Percentiles rank a stretch among this genome's conserved stretches.
Conservation (phyloP, 2,113 vertebrate genomes). For the Gracilinanus agilis region DNA sequence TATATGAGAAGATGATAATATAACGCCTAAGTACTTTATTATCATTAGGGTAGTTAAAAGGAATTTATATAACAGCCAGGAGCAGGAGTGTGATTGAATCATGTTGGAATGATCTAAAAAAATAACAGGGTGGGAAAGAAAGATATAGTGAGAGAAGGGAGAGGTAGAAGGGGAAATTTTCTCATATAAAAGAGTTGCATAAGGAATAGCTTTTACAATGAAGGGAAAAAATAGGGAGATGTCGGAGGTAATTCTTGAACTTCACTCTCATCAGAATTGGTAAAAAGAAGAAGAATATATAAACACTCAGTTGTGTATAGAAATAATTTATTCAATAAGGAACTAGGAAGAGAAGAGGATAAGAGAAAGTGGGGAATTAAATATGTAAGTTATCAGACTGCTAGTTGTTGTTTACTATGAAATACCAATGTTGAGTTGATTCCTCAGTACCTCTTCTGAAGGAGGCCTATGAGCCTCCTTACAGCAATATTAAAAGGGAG, state of each 20-base stretch:
- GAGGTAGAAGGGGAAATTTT: neutral
- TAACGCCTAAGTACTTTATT: neutral
- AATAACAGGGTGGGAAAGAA: neutral
- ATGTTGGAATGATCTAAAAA: neutral
- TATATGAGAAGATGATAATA: neutral
- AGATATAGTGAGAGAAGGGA: neutral
- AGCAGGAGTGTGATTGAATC: neutral
- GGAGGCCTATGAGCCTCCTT: no score
- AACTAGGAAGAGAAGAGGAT: neutral
- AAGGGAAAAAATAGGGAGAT: no score
- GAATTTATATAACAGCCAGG: neutral
- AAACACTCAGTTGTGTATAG: neutral
- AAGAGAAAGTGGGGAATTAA: neutral
- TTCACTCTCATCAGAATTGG: no score
- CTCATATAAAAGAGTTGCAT: neutral
- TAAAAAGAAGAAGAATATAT: no score
- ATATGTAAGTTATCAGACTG: no score
- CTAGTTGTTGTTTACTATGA: no score
- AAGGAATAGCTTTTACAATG: neutral
- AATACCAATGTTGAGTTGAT: no score
- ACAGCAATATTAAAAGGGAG: neutral
- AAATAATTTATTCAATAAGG: neutral
- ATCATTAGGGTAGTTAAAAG: neutral
- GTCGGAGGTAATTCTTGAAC: no score
- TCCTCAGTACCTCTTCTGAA: no score